Conservation (phyloP, 2,888 invertebrate species). For the Carterocephalus palaemon region DNA sequence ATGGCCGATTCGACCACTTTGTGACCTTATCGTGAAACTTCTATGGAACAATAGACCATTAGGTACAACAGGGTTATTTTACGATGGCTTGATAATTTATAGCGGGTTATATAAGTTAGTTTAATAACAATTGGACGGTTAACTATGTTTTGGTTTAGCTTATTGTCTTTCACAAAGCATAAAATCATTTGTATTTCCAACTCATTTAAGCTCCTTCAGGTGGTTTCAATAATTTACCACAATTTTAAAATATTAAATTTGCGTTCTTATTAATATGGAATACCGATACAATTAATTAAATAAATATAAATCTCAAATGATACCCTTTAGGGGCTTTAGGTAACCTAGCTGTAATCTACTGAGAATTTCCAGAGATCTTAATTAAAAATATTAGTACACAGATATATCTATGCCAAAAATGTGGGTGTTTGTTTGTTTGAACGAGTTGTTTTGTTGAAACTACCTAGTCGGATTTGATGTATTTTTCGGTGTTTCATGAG, state of each 20-base stretch:
- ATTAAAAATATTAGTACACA: too few relatives aligned
- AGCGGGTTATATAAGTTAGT: constrained; percentile 5
- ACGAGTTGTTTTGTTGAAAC: too few relatives aligned
- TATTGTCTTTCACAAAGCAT: not conserved
- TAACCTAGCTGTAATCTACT: too few relatives aligned
- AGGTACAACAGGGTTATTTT: constrained; percentile 17
- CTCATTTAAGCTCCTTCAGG: constrained; percentile 5
- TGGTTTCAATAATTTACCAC: not conserved
- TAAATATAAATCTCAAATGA: too few relatives aligned
- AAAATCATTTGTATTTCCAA: not conserved
- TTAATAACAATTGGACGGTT: constrained; percentile 1
- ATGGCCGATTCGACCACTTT: constrained; percentile 7
- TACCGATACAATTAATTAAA: too few relatives aligned
- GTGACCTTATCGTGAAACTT: constrained; percentile 21
- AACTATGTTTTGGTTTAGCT: constrained; percentile 14
- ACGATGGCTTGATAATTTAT: constrained; percentile 17
- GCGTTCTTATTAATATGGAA: too few relatives aligned
- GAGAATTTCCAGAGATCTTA: too few relatives aligned
- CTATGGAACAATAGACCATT: constrained; percentile 17
- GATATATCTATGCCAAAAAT: too few relatives aligned
- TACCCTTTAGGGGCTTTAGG: too few relatives aligned
- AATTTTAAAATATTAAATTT: not conserved
- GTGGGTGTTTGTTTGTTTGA: too few relatives aligned
- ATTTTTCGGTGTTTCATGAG: too few relatives aligned
- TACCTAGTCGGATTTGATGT: too few relatives aligned